Conservation (phyloP, 1,140 invertebrate species). For the Euglossa dilemma region DNA sequence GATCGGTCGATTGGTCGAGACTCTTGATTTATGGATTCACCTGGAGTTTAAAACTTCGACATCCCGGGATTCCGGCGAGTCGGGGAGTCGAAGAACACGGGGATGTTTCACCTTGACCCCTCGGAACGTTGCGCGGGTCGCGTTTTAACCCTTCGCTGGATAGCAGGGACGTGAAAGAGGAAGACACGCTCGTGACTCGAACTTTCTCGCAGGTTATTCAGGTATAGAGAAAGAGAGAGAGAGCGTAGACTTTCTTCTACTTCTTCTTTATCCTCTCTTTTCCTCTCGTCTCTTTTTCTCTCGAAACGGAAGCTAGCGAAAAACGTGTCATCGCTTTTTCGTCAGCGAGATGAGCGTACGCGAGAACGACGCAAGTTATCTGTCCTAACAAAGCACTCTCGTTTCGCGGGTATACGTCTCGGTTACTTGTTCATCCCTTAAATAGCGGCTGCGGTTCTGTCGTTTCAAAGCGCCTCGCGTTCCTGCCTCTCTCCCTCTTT, state of each 20-base stretch:
- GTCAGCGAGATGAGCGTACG: not conserved
- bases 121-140: not conserved
- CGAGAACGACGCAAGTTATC: slow-evolving; percentile 7
- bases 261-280: not conserved
- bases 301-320: not conserved
- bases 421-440: slow-evolving; percentile 13
- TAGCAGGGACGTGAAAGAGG: not conserved
- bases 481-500: not conserved
- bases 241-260: not conserved
- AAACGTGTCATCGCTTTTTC: slow-evolving; percentile 14
- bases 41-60: slow-evolving; percentile 3
- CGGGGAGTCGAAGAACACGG: not conserved
- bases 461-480: slow-evolving; percentile 8
- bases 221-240: not conserved
- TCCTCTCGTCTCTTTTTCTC: not conserved
- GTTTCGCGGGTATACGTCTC: not conserved
- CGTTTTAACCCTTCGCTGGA: slow-evolving; percentile 23
- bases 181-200: not conserved
- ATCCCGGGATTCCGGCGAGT: too few relatives aligned
- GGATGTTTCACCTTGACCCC: slow-evolving; percentile 10
- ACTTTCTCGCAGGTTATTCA: slow-evolving; percentile 10
- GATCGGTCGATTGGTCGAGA: not conserved
- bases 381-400: slow-evolving; percentile 13
- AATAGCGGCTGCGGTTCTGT: not conserved
- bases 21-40: slow-evolving; percentile 28